Evolutionary conservation across 2,888 invertebrate genomes (phyloP).

Genomic region (Tenthredo livida): DNA sequence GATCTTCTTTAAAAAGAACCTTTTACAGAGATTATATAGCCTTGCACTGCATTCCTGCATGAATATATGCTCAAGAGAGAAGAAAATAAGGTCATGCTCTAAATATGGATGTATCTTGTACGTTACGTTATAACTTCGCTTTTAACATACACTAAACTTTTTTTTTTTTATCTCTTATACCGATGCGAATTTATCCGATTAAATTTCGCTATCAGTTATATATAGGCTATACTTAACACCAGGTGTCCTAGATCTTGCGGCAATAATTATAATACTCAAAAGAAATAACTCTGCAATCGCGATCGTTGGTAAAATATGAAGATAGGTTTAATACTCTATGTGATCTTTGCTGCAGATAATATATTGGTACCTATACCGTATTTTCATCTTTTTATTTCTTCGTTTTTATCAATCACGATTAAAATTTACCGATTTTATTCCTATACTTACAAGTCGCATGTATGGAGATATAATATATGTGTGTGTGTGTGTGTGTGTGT

Average conservation of each 20-base stretch:
- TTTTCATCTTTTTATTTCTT: background rate
- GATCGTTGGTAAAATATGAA: too few relatives aligned
- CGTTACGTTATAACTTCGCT: background rate
- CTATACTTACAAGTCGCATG: background rate
- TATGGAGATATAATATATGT: background rate
- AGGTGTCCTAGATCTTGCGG: background rate
- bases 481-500: background rate
- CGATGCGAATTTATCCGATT: background rate
- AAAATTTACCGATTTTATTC: background rate
- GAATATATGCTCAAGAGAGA: conserved; percentile 4
- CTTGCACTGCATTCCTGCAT: conserved; percentile 1
- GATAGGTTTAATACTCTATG: background rate
- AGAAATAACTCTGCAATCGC: too few relatives aligned
- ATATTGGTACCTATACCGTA: too few relatives aligned
- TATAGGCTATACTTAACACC: background rate
- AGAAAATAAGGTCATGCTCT: conserved; percentile 19
- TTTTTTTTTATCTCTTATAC: background rate
- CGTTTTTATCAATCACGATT: background rate
- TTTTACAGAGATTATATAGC: background rate
- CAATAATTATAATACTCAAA: too few relatives aligned
- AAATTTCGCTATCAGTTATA: background rate
- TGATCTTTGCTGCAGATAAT: too few relatives aligned
- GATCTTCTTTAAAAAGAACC: conserved; percentile 10
- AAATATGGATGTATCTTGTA: conserved; percentile 16
- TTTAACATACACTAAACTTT: background rate